A percentile compares a stretch with the other conserved stretches of the same genome.
These are phyloP conservation scores for Octodon degus DNA, from an alignment of 2,113 vertebrate species.

Conservation along the genomic window DNA sequence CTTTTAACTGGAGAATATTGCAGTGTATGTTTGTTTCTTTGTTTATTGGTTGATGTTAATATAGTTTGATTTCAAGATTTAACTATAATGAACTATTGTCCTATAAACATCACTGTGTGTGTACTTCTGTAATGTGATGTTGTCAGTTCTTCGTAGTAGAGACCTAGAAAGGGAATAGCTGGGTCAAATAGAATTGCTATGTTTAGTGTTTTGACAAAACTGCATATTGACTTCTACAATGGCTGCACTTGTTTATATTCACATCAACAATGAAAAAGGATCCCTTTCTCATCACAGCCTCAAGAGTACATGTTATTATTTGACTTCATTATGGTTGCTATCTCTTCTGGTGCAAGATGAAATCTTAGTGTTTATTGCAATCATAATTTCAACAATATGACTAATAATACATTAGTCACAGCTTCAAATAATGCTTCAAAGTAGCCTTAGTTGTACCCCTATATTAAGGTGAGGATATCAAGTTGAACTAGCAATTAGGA, in stretches of 20 bases:
- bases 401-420: constrained; percentile 40
- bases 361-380: neutral
- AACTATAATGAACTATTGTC: neutral
- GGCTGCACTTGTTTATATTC: neutral
- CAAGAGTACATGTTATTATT: neutral
- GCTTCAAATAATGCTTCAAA: constrained; percentile 66
- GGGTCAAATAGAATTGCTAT: neutral
- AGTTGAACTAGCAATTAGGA: constrained; percentile 65
- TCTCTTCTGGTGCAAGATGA: neutral
- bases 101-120: neutral
- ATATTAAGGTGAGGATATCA: constrained; percentile 50
- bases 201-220: neutral
- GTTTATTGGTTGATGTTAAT: neutral
- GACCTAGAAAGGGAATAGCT: neutral
- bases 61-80: neutral
- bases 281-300: neutral
- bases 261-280: neutral
- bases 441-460: constrained; percentile 55
- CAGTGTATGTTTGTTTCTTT: neutral
- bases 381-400: constrained; percentile 57
- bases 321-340: neutral
- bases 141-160: neutral
- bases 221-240: neutral
- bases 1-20: neutral
- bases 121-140: neutral